Conservation (phyloP, 2,888 invertebrate species). For the Micoletzkya japonica region DNA sequence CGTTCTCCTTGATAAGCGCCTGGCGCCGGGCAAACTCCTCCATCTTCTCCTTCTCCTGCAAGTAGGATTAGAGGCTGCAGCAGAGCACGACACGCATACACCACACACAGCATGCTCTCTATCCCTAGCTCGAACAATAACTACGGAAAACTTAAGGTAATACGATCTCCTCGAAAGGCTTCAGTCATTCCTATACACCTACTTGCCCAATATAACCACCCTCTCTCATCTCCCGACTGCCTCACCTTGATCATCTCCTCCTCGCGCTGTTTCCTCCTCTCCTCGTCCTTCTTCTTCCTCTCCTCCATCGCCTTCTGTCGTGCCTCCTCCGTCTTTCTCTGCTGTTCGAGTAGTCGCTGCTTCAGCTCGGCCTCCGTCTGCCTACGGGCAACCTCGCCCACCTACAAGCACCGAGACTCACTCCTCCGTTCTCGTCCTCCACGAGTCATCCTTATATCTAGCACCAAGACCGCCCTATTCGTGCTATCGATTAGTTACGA, state of each 20-base stretch:
- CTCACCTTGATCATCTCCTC: constrained; percentile 4
- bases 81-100: no score
- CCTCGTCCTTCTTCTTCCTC: constrained; percentile 27
- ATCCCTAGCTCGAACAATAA: neutral
- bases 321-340: constrained; percentile 24
- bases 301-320: constrained; percentile 27
- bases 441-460: no score
- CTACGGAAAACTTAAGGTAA: neutral
- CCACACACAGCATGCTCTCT: no score
- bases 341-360: constrained; percentile 10
- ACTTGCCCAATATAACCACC: no score
- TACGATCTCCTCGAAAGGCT: neutral
- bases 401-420: neutral
- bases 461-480: no score
- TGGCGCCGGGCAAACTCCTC: constrained; percentile 10
- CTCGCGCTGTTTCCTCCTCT: constrained; percentile 10
- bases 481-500: no score
- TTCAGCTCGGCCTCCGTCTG: constrained; percentile 16
- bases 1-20: constrained; percentile 1
- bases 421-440: no score
- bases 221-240: no score
- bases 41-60: constrained; percentile 16
- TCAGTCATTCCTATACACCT: no score
- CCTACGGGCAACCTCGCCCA: constrained; percentile 33
- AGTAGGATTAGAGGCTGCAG: no score